A percentile compares a stretch with the other conserved stretches of the same genome.
These are phyloP conservation scores for Cepphus grylle DNA, from an alignment of 2,113 vertebrate genomes.

Conservation along the genomic window DNA sequence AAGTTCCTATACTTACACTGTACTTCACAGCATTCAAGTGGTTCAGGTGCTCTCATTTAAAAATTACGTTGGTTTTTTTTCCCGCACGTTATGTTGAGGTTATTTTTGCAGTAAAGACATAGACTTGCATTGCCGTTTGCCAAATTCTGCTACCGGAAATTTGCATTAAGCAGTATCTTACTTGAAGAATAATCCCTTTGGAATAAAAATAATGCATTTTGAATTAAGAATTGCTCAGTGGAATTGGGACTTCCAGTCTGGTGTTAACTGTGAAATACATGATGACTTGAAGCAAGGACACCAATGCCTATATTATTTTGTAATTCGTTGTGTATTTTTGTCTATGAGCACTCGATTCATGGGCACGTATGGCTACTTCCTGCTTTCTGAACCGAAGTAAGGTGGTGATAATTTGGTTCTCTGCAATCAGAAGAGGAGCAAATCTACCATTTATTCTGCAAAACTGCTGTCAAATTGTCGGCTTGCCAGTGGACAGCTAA, in stretches of 20 bases:
- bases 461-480: background rate
- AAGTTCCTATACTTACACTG: background rate
- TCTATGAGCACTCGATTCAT: background rate
- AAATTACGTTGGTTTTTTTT: background rate
- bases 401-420: background rate
- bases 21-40: background rate
- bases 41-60: background rate
- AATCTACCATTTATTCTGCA: background rate
- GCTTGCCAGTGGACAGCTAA: background rate
- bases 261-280: background rate
- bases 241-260: background rate
- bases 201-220: background rate
- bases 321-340: background rate
- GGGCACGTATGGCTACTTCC: background rate
- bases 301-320: background rate
- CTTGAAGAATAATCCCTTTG: background rate
- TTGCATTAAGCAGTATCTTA: background rate
- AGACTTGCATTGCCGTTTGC: background rate
- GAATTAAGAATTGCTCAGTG: background rate
- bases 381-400: background rate
- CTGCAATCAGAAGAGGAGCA: background rate
- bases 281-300: background rate
- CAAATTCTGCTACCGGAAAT: background rate
- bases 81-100: background rate
- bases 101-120: background rate